phyloP scores from a whole-genome alignment of 2,113 vertebrate species.

The Dipodomys stephensi region DNA sequence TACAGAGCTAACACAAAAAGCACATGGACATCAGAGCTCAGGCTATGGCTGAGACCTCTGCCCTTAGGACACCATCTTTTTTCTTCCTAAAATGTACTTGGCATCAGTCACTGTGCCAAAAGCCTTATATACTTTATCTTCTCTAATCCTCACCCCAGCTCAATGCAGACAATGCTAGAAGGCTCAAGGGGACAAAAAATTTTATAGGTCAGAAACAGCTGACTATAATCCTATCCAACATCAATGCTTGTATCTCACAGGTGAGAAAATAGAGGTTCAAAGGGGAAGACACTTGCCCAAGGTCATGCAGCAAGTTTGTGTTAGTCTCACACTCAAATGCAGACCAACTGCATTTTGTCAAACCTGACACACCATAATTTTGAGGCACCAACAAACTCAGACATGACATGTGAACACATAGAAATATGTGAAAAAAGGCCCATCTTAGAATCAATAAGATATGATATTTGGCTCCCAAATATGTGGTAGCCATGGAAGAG shows the following conservation, averaged over 20 bases:
- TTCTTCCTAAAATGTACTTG: neutral
- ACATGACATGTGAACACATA: neutral
- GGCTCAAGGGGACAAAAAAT: neutral
- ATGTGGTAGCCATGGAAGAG: neutral
- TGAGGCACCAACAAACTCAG: neutral
- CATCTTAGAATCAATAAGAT: neutral
- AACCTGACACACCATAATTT: neutral
- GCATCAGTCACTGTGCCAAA: neutral
- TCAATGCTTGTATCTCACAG: neutral
- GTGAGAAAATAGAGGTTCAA: neutral
- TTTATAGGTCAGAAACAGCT: slow-evolving; percentile 36
- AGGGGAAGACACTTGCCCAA: neutral
- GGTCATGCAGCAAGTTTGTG: neutral
- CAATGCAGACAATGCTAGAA: neutral
- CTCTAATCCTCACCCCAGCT: slow-evolving; percentile 23
- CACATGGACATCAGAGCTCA: neutral
- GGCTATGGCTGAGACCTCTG: neutral
- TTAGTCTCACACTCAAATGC: neutral
- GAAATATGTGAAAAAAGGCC: neutral
- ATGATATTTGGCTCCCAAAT: neutral
- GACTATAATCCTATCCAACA: neutral
- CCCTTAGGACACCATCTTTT: neutral
- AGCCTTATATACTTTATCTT: neutral
- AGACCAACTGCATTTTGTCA: neutral
- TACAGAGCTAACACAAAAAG: neutral